Percentiles rank a stretch among this genome's conserved stretches.
Evolutionary conservation across 2,113 vertebrate species (phyloP).

Genomic region (Halcyon malimbica): DNA sequence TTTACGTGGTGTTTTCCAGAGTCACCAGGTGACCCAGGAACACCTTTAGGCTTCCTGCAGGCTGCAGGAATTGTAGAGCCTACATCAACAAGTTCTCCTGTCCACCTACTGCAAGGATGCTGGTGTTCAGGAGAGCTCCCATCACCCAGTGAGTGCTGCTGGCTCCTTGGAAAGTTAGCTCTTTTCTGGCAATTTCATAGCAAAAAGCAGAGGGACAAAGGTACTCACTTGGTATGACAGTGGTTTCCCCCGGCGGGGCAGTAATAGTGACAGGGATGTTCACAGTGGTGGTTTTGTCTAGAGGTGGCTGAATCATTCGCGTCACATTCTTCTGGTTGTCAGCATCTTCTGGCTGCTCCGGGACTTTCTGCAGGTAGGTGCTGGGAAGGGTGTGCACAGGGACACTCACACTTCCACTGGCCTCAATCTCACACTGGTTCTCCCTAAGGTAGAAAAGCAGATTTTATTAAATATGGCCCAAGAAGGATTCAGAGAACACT

Average conservation of each 20-base stretch:
- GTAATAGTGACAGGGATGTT: constrained; percentile 85
- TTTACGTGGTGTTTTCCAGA: neutral
- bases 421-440: constrained; percentile 79
- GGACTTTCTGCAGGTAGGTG: constrained; percentile 77
- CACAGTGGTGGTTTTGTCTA: constrained; percentile 77
- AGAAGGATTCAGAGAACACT: neutral
- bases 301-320: constrained; percentile 76
- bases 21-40: neutral
- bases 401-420: constrained; percentile 46
- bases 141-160: accelerated
- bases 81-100: neutral
- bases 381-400: constrained; percentile 76
- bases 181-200: accelerated
- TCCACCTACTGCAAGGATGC: neutral
- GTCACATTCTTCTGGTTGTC: constrained; percentile 91
- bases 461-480: neutral
- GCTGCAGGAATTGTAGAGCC: neutral
- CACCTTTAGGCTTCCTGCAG: neutral
- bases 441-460: constrained; percentile 75
- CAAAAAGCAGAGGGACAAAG: neutral
- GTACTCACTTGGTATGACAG: constrained; percentile 86
- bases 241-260: constrained; percentile 83
- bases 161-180: neutral
- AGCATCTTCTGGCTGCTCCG: constrained; percentile 84
- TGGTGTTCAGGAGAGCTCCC: neutral